phyloP scores from a whole-genome alignment of 1,140 invertebrate species.

The Sinella curviseta region DNA sequence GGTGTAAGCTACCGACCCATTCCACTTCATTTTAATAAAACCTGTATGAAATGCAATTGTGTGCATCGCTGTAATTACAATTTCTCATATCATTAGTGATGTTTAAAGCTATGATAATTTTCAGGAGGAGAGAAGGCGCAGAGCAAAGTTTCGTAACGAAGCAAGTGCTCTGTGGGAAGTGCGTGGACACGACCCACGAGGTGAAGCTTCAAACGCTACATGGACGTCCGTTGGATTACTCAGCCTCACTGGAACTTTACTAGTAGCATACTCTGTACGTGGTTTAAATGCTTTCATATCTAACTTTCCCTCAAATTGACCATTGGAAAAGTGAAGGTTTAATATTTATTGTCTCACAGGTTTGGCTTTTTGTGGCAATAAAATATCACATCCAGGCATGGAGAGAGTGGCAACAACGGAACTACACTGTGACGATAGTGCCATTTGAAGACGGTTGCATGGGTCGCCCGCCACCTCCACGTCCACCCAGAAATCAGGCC shows the following conservation, averaged over 20 bases:
- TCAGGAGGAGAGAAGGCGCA: background rate
- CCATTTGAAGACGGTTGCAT: constrained; percentile 32
- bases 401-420: constrained; percentile 45
- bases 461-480: background rate
- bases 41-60: background rate
- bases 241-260: constrained; percentile 45
- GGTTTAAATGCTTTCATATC: too few species aligned
- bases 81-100: background rate
- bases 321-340: too few species aligned
- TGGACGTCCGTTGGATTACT: constrained; percentile 48
- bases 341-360: constrained; percentile 9
- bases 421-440: constrained; percentile 45
- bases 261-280: constrained; percentile 41
- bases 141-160: background rate
- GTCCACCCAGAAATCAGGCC: background rate
- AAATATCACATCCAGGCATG: constrained; percentile 41
- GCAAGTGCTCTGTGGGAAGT: background rate
- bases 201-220: constrained; percentile 37
- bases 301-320: too few species aligned
- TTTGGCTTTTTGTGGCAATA: constrained; percentile 48
- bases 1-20: background rate
- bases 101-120: background rate
- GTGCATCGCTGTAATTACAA: background rate
- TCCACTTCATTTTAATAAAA: background rate
- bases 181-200: background rate